Evolutionary conservation across 2,888 invertebrate species (phyloP).

Genomic region (Heterodera filipjevi): DNA sequence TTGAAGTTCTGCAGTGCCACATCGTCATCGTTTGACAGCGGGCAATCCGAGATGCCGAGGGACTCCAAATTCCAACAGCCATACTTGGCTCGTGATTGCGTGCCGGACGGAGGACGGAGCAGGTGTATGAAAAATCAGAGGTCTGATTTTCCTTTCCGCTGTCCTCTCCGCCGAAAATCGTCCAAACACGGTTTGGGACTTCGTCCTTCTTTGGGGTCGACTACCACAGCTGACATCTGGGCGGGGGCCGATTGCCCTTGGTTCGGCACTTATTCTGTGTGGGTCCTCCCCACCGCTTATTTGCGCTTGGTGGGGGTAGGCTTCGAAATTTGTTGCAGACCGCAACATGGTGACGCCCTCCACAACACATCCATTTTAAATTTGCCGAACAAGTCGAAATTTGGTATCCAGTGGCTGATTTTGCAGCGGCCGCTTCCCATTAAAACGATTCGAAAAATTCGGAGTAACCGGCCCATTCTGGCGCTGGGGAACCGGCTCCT

Average conservation of each 20-base stretch:
- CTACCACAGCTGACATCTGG: neutral
- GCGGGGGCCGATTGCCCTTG: no score
- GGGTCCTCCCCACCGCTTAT: neutral
- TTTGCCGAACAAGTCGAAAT: neutral
- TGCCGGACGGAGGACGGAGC: no score
- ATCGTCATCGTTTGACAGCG: neutral
- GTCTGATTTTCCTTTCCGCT: no score
- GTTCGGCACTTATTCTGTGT: no score
- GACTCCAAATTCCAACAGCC: constrained; percentile 1
- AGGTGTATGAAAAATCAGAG: no score
- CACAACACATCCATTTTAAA: neutral
- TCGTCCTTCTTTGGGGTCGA: neutral
- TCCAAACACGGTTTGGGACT: no score
- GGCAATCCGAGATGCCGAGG: neutral
- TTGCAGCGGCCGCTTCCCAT: neutral
- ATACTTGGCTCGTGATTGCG: no score
- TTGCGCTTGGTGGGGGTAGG: neutral
- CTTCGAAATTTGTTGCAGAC: neutral
- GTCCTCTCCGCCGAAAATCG: no score
- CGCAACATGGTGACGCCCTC: neutral
- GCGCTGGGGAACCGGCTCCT: neutral
- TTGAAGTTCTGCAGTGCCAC: neutral
- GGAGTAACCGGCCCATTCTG: neutral
- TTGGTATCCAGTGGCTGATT: neutral
- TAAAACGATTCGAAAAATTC: neutral